Base-by-base conservation (phyloP, 2,888 invertebrate species). In the Marronus borbonicus region DNA sequence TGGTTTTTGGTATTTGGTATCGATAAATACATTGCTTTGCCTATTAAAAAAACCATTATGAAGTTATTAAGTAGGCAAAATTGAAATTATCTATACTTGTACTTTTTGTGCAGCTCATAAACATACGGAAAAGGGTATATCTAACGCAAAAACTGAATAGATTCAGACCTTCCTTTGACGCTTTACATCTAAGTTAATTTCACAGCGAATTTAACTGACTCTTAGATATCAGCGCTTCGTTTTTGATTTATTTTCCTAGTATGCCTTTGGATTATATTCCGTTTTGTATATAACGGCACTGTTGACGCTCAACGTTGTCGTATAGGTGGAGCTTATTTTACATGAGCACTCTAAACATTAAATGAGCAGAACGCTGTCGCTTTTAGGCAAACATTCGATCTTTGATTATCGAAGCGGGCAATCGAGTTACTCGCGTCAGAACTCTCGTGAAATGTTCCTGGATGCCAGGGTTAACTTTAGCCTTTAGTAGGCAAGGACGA, bases 401-500 rank as follows among this genome's bases (percentile, higher is more conserved):
- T 85, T 85, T 85, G 85, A 85, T 84, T 81, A 80, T 76, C 83
- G 82, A 79, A 82, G 80, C 84, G 81, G 75, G 81, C 81, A 83
- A 85, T 85, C 82, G 83, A 80, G 81, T 85, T 84, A 84, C 81
- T 80, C 82, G 84, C 83, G 81, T 83, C 84, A 82, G 82, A 83
- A 79, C 66, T 78, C 70, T 80, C 68, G 72, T 72, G 70, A 81
- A 75, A 72, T 77, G 75, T 78, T 76, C 58, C 60, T 12, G 49
- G 31, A 36, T 70, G 58, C 3, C 58, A 28, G 72, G 72, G 20
- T 72, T 72, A 58, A 39, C 72, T 72, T 72, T 44, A 58, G 28
- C 50, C 20, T 50, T 44, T 28, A 17, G 28, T 28, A 31, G 55
- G 20, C 55, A 20, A 20, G 24, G n/a, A 58, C 49, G 20, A 50